Conservation (phyloP, 2,797 vertebrate genomes). For the Loris lydekkerianus region DNA sequence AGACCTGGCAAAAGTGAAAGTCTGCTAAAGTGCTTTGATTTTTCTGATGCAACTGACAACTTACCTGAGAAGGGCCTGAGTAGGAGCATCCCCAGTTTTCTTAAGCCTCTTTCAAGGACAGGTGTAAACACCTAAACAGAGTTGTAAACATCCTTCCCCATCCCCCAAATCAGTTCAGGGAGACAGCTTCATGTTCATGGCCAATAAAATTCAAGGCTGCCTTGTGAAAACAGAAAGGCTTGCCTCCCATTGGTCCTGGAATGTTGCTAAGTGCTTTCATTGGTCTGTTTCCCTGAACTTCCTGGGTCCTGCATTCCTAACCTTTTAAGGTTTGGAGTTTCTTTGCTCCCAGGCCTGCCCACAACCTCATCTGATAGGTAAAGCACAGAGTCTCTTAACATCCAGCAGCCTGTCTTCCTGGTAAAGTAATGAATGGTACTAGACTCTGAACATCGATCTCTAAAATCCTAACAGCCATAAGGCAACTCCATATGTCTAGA, state of each 20-base stretch:
- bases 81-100: slow-evolving; percentile 1
- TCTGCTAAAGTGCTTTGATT: slow-evolving; percentile 57
- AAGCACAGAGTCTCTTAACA: slow-evolving; percentile 52
- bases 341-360: slow-evolving; percentile 57
- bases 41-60: slow-evolving; percentile 42
- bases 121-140: slow-evolving; percentile 67
- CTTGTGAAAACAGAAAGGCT: slow-evolving; percentile 74
- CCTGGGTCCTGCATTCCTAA: slow-evolving; percentile 77
- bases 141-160: not conserved
- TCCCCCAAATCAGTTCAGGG: not conserved
- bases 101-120: slow-evolving; percentile 44
- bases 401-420: slow-evolving; percentile 53
- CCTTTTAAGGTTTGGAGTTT: slow-evolving; percentile 81
- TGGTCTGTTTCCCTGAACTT: slow-evolving; percentile 65
- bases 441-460: slow-evolving; percentile 38
- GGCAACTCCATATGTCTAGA: slow-evolving; percentile 52
- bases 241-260: slow-evolving; percentile 62
- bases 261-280: slow-evolving; percentile 79
- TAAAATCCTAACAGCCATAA: slow-evolving; percentile 62
- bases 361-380: slow-evolving; percentile 70
- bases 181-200: slow-evolving; percentile 49
- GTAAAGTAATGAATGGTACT: slow-evolving; percentile 32
- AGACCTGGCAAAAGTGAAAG: slow-evolving; percentile 42
- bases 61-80: not conserved
- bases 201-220: slow-evolving; percentile 77